Evolutionary conservation across 2,113 vertebrate species (phyloP).

Genomic region (Edolisoma coerulescens): DNA sequence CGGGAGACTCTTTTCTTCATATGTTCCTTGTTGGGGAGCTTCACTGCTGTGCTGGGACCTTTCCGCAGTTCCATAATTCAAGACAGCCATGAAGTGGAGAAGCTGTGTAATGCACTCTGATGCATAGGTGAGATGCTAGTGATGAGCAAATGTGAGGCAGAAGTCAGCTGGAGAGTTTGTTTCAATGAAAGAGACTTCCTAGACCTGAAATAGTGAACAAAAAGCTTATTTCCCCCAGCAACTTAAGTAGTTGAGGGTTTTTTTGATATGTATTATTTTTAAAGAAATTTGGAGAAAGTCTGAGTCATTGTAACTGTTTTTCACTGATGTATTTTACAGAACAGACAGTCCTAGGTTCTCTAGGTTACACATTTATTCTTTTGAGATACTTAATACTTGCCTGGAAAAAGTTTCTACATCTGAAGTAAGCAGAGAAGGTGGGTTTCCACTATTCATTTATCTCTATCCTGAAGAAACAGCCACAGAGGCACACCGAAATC

Average conservation of each 20-base stretch:
- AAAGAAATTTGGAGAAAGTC: background rate
- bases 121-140: background rate
- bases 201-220: background rate
- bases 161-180: background rate
- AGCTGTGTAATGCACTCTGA: background rate
- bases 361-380: background rate
- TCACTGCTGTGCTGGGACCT: background rate
- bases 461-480: background rate
- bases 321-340: background rate
- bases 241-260: background rate
- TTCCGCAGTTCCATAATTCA: background rate
- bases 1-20: background rate
- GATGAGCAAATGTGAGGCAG: background rate
- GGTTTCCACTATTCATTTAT: background rate
- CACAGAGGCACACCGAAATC: background rate
- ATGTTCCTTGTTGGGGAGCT: fast-evolving
- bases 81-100: background rate
- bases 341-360: background rate
- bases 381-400: background rate
- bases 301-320: background rate
- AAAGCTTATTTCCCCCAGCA: background rate
- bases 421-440: background rate
- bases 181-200: background rate
- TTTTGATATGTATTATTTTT: background rate
- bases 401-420: background rate